phyloP scores from a whole-genome alignment of 2,888 invertebrate species.

The Lumbricus terrestris region DNA sequence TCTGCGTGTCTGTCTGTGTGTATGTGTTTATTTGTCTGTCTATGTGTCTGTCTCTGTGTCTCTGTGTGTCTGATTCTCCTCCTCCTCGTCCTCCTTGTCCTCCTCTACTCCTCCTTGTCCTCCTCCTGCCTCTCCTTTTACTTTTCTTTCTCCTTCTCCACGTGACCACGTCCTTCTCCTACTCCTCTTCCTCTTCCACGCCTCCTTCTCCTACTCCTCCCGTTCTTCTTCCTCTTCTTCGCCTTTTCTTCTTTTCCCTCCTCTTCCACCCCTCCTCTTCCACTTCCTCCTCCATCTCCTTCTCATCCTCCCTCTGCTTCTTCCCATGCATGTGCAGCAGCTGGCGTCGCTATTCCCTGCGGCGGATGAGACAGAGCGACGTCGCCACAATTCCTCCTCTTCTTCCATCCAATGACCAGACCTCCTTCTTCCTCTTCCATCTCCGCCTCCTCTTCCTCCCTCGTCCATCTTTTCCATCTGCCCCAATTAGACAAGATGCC shows the following conservation, averaged over 20 bases:
- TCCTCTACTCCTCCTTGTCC: not conserved
- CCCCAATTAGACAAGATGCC: not conserved
- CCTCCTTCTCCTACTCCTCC: not conserved
- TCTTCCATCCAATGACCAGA: not conserved
- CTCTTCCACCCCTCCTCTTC: not conserved
- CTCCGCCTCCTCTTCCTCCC: too few relatives aligned
- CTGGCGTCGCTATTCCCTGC: conserved; percentile 36
- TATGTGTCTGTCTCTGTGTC: not conserved
- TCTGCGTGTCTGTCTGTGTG: not conserved
- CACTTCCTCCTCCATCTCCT: not conserved
- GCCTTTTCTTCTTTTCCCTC: not conserved
- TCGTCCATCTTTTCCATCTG: not conserved
- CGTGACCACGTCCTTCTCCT: too few relatives aligned
- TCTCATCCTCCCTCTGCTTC: not conserved
- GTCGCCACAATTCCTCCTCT: too few relatives aligned
- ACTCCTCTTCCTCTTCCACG: too few relatives aligned
- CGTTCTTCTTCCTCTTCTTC: not conserved
- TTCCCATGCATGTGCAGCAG: not conserved
- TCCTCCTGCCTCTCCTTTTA: too few relatives aligned
- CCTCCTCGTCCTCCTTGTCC: not conserved
- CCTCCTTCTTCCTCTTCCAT: not conserved
- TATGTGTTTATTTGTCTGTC: not conserved
- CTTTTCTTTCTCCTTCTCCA: too few relatives aligned
- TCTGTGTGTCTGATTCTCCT: not conserved
- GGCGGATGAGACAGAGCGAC: conserved; percentile 59